A percentile compares a stretch with the other conserved stretches of the same genome.
Evolutionary conservation across 1,140 invertebrate species (phyloP).

Genomic region (Lerema accius): DNA sequence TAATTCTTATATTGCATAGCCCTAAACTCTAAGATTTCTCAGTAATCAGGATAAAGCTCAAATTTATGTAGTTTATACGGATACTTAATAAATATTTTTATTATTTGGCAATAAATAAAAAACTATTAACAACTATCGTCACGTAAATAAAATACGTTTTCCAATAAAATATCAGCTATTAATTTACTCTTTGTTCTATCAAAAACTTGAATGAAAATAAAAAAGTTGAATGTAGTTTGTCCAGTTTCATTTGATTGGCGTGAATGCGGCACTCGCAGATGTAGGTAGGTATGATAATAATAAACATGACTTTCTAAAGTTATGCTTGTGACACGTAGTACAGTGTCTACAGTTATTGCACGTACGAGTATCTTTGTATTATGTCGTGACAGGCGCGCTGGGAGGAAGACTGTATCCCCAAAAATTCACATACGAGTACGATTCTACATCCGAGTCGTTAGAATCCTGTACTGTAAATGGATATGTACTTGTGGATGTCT

Average conservation of each 20-base stretch:
- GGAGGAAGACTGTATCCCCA: background rate
- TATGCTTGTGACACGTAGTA: conserved; percentile 7
- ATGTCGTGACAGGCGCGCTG: background rate
- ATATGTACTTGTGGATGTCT: no score
- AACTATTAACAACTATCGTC: no score
- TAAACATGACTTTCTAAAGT: conserved; percentile 24
- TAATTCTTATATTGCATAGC: no score
- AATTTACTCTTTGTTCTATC: no score
- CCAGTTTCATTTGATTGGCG: background rate
- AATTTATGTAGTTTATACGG: no score
- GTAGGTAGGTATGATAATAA: background rate
- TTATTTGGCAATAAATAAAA: no score
- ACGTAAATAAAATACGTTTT: no score
- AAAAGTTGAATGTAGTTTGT: background rate
- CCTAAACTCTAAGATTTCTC: no score
- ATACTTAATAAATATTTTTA: no score
- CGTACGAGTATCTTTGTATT: conserved; percentile 4
- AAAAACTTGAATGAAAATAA: no score
- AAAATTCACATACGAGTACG: background rate
- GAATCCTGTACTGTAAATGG: background rate
- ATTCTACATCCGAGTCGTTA: background rate
- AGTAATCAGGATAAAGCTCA: no score
- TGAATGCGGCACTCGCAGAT: background rate
- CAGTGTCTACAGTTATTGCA: conserved; percentile 4
- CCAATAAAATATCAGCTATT: no score